Evolutionary conservation across 2,888 invertebrate species (phyloP).

Genomic region (Drosophila subsilvestris): DNA sequence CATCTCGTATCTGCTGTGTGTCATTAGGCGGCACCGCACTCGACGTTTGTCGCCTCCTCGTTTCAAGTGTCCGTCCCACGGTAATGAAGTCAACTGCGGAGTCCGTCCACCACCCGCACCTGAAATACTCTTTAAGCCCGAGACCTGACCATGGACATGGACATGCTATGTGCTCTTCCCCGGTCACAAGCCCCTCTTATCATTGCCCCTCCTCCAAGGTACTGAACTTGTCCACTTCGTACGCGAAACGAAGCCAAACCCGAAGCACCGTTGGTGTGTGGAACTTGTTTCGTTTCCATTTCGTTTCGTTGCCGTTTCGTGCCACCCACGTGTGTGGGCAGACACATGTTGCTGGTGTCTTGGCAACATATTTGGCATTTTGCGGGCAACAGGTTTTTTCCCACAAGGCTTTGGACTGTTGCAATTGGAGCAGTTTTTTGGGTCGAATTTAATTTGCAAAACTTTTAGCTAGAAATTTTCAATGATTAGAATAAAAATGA

Average conservation of each 20-base stretch:
- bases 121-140: slow-evolving; percentile 10
- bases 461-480: too few relatives aligned
- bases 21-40: slow-evolving; percentile 69
- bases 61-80: slow-evolving; percentile 65
- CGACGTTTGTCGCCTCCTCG: slow-evolving; percentile 38
- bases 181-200: too few relatives aligned
- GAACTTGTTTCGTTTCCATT: slow-evolving; percentile 34
- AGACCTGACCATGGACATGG: slow-evolving; percentile 18
- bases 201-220: neutral
- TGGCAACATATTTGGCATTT: slow-evolving; percentile 10
- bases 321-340: slow-evolving; percentile 21
- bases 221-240: slow-evolving; percentile 1
- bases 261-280: slow-evolving; percentile 17
- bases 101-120: slow-evolving; percentile 23
- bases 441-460: neutral
- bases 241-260: neutral
- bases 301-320: slow-evolving; percentile 18
- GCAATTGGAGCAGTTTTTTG: slow-evolving; percentile 21
- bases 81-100: slow-evolving; percentile 71
- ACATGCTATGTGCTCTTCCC: neutral
- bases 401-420: neutral
- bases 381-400: slow-evolving; percentile 38
- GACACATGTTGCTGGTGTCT: slow-evolving; percentile 31
- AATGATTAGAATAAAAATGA: neutral
- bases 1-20: slow-evolving; percentile 45